A percentile compares a stretch with the other conserved stretches of the same genome.
Conservation (phyloP, 2,113 vertebrate species). For the Eptesicus fuscus region DNA sequence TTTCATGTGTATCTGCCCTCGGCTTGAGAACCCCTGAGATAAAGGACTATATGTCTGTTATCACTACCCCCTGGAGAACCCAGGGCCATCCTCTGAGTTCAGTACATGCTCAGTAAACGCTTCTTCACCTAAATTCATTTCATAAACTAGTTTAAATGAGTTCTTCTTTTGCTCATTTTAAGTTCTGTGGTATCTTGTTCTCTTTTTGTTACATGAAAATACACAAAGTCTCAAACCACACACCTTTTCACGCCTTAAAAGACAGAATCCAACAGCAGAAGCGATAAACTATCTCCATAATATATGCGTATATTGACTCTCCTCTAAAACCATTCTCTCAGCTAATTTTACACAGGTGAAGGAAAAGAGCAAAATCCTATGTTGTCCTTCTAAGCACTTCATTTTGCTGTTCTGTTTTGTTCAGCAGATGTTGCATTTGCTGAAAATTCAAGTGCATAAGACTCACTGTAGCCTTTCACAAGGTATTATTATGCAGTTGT, state of each 20-base stretch:
- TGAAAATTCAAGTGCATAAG: neutral
- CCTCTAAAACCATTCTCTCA: neutral
- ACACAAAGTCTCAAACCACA: neutral
- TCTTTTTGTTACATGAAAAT: neutral
- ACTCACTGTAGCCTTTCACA: neutral
- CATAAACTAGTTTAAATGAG: neutral
- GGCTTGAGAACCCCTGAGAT: neutral
- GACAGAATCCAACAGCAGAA: neutral
- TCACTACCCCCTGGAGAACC: neutral
- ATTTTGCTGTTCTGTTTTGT: neutral
- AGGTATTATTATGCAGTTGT: neutral
- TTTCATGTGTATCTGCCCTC: neutral
- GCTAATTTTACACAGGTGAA: neutral
- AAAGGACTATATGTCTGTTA: neutral
- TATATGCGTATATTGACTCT: neutral
- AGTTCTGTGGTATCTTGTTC: neutral
- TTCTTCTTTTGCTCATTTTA: constrained; percentile 6
- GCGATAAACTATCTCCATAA: neutral
- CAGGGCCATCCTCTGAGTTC: neutral
- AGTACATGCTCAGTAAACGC: neutral
- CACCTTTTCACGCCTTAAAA: neutral
- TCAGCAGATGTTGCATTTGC: constrained; percentile 3
- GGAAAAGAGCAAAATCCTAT: neutral
- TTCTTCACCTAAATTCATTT: neutral
- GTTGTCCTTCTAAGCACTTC: neutral